phyloP scores from a whole-genome alignment of 2,113 vertebrate species.

The Anolis carolinensis region DNA sequence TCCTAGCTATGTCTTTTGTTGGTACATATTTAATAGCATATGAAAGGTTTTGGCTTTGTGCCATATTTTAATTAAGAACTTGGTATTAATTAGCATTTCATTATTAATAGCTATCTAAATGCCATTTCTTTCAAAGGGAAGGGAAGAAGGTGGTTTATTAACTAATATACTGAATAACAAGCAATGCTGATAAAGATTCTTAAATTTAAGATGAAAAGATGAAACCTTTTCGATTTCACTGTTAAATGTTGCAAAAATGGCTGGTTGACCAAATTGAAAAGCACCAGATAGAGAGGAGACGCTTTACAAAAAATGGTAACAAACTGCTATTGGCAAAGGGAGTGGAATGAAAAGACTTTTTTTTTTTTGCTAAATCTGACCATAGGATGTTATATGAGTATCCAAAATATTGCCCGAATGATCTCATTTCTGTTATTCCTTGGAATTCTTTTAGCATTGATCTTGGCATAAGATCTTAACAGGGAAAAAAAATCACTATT shows the following conservation, averaged over 20 bases:
- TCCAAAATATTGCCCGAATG: neutral
- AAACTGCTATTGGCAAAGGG: neutral
- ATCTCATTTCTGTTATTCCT: conserved; percentile 21
- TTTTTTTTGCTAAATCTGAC: neutral
- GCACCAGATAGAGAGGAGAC: neutral
- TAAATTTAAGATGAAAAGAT: neutral
- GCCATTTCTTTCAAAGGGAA: too few species aligned
- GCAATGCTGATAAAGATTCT: neutral
- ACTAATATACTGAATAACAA: neutral
- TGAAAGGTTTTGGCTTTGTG: too few species aligned
- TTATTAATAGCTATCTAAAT: too few species aligned
- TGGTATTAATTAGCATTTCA: too few species aligned
- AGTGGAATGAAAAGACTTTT: neutral
- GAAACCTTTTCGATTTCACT: neutral
- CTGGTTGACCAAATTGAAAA: neutral
- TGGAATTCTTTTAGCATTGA: conserved; percentile 22
- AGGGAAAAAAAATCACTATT: neutral
- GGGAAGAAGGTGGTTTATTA: too few species aligned
- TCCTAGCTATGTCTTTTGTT: too few species aligned
- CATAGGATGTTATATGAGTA: neutral
- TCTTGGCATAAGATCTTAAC: neutral
- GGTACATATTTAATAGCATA: too few species aligned
- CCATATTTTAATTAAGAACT: too few species aligned
- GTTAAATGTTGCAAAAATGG: neutral
- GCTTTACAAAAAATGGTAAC: neutral